Evolutionary conservation across 2,888 invertebrate species (phyloP).

Genomic region (Tipula unca): DNA sequence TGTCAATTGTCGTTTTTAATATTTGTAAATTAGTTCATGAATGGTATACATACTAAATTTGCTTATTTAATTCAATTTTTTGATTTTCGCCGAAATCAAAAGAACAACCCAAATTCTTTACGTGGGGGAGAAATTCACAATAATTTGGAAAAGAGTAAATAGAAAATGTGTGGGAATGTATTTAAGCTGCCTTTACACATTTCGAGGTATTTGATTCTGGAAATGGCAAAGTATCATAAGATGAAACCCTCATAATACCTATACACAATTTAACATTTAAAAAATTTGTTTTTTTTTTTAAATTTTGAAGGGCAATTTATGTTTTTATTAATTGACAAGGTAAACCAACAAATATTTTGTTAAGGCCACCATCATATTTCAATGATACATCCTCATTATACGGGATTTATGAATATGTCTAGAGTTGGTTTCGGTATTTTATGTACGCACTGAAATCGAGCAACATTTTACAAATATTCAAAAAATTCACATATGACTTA

Average conservation of each 20-base stretch:
- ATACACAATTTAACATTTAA: neutral
- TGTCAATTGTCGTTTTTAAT: too few relatives aligned
- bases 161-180: neutral
- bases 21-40: neutral
- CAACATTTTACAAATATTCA: neutral
- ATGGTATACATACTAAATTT: neutral
- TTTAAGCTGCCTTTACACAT: neutral
- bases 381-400: neutral
- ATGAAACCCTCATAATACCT: neutral
- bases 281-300: too few relatives aligned
- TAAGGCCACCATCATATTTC: neutral
- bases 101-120: neutral
- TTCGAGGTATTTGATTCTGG: neutral
- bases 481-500: neutral
- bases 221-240: neutral
- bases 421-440: too few relatives aligned
- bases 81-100: neutral
- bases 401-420: too few relatives aligned
- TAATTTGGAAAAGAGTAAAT: neutral
- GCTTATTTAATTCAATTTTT: too few relatives aligned
- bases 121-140: neutral
- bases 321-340: neutral
- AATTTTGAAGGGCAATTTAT: neutral
- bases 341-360: neutral
- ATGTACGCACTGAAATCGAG: neutral